Conservation (phyloP, 2,888 invertebrate genomes). For the Stenodera caucasica region DNA sequence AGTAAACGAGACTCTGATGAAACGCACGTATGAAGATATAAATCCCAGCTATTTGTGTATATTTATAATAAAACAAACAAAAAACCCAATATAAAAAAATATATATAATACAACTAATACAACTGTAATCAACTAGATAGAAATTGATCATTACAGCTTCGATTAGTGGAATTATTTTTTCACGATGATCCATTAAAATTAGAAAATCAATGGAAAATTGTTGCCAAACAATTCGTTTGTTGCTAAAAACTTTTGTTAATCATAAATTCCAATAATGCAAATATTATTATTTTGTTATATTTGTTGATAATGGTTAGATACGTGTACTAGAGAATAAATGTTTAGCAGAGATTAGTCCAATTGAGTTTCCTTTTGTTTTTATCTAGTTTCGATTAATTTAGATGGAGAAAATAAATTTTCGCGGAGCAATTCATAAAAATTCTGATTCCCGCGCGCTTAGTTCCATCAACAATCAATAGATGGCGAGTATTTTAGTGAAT, state of each 20-base stretch:
- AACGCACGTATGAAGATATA: conserved; percentile 23
- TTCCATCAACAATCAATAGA: no score
- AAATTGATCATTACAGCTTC: neutral
- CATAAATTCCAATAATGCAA: no score
- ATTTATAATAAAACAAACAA: neutral
- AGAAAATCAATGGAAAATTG: no score
- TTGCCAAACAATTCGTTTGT: no score
- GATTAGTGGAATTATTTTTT: conserved; percentile 9
- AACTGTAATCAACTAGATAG: conserved; percentile 11
- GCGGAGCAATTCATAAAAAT: no score
- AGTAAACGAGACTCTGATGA: conserved; percentile 24
- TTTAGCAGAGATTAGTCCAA: conserved; percentile 10
- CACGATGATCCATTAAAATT: conserved; percentile 5
- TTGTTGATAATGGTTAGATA: conserved; percentile 1
- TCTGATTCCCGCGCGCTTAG: no score
- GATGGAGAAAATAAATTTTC: no score
- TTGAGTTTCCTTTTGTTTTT: neutral
- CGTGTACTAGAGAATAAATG: conserved; percentile 20
- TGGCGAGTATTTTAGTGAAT: no score
- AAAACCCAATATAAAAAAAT: no score
- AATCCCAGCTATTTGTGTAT: neutral
- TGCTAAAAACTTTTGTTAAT: no score
- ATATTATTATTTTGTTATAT: neutral
- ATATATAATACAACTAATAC: no score
- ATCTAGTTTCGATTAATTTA: no score